A percentile compares a stretch with the other conserved stretches of the same genome.
Conservation (phyloP, 2,797 vertebrate species). For the Propithecus deckenii region DNA sequence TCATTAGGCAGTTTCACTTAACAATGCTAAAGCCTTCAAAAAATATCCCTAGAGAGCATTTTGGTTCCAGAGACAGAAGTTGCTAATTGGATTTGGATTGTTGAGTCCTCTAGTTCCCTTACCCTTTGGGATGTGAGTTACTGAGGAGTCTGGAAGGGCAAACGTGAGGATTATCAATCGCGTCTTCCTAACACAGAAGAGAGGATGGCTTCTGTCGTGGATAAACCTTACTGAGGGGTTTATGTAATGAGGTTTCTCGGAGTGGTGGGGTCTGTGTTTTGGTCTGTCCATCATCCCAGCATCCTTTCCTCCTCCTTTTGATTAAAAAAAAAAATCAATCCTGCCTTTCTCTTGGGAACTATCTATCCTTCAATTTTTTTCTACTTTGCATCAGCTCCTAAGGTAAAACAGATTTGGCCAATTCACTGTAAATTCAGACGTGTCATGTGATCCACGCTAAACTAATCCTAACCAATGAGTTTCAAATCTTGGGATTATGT, state of each 20-base stretch:
- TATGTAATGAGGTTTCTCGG: background rate
- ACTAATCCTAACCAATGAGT: background rate
- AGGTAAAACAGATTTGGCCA: background rate
- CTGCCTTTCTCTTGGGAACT: background rate
- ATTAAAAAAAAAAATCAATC: background rate
- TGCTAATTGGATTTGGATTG: background rate
- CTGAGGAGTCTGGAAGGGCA: background rate
- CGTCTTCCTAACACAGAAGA: background rate
- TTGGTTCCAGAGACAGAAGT: background rate
- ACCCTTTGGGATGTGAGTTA: background rate
- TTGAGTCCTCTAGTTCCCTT: background rate
- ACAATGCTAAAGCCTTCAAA: background rate
- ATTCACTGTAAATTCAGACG: background rate
- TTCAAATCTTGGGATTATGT: background rate
- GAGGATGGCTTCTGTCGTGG: background rate
- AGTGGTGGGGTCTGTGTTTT: fast-evolving
- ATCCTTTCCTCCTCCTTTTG: background rate
- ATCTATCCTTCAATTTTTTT: background rate
- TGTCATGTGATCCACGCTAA: fast-evolving
- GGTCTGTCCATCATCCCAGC: fast-evolving
- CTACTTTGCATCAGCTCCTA: background rate
- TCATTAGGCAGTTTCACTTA: background rate
- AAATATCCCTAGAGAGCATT: background rate
- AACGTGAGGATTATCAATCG: background rate
- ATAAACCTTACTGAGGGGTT: background rate